Evolutionary conservation across 1,140 invertebrate species (phyloP), one percentile per base, ranked within the genome.

Genomic region (Heterodera carotae): DNA sequence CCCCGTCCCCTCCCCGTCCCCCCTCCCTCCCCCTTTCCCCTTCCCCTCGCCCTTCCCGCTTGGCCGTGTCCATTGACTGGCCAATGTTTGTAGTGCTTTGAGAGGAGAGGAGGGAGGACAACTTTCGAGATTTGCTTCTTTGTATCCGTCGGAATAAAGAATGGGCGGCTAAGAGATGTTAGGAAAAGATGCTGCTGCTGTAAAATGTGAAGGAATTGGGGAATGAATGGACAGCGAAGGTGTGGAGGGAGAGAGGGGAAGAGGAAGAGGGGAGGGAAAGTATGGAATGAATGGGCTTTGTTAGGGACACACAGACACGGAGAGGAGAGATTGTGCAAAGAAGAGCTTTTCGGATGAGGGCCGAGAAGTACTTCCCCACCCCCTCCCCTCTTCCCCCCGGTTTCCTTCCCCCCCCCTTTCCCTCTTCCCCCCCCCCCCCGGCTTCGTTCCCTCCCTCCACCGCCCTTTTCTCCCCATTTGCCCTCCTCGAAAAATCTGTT

Each of bases 51-150:
- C 34, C 22, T n/a, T n/a, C n/a, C 39, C 39, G n/a, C 33, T 67
- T n/a, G 66, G 27, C 67, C n/a, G 67, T 43, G 48, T 43, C 67
- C 67, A 69, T 48, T 69, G 36, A 69, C 67, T 69, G 36, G 48
- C 36, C 34, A 39, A 69, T 69, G 48, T 69, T 22, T 69, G 36
- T 69, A 69, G 29, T 39, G 43, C 34, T 27, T n/a, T 12, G 33
- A 69, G 48, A 69, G n/a, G 27, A 33, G 25, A 12, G 48, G 25
- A 34, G 25, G 27, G 29, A 25, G 27, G 48, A 69, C 36, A 43
- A 69, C 36, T 31, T 69, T 69, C 36, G 67, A 48, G 67, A 69
- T 43, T 53, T 53, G 48, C 48, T 53, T 53, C 48, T 53, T 53
- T 18, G 6, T 15, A 53, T 53, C 18, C 48, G 18, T 53, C 48